Conservation (phyloP, 2,113 vertebrate species). For the Glareola pratincola region DNA sequence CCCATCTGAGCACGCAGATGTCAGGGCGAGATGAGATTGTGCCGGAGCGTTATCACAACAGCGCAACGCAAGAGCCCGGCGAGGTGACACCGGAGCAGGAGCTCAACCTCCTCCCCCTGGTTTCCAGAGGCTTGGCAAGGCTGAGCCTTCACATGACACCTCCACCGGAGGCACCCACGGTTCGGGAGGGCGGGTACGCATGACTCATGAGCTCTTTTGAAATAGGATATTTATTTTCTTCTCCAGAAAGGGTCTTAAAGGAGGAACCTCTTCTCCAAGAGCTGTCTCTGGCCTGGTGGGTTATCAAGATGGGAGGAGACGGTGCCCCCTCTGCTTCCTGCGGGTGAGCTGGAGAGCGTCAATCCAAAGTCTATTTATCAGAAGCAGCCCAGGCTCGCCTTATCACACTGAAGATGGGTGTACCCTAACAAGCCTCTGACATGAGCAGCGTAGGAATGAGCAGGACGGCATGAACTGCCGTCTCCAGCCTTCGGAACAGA, state of each 20-base stretch:
- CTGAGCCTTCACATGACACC: background rate
- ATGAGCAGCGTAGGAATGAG: accelerated
- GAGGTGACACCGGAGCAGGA: background rate
- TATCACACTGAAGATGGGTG: background rate
- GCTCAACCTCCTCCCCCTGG: background rate
- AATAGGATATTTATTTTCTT: background rate
- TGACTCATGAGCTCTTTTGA: constrained; percentile 42
- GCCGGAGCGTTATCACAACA: background rate
- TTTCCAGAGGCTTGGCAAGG: background rate
- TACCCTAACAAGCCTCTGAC: background rate
- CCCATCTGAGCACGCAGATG: background rate
- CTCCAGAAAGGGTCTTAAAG: constrained; percentile 3
- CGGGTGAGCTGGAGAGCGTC: background rate
- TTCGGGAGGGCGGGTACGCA: constrained; percentile 6
- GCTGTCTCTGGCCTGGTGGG: background rate
- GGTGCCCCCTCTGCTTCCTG: background rate
- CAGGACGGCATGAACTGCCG: background rate
- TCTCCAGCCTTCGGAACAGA: background rate
- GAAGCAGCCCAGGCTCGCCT: background rate
- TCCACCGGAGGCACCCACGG: background rate
- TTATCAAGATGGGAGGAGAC: background rate
- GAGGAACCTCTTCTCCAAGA: constrained; percentile 1
- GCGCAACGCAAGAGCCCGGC: accelerated
- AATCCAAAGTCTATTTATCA: background rate
- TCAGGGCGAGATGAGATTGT: background rate